Evolutionary conservation across 1,140 invertebrate species (phyloP).

Genomic region (Matsumurasca onukii): DNA sequence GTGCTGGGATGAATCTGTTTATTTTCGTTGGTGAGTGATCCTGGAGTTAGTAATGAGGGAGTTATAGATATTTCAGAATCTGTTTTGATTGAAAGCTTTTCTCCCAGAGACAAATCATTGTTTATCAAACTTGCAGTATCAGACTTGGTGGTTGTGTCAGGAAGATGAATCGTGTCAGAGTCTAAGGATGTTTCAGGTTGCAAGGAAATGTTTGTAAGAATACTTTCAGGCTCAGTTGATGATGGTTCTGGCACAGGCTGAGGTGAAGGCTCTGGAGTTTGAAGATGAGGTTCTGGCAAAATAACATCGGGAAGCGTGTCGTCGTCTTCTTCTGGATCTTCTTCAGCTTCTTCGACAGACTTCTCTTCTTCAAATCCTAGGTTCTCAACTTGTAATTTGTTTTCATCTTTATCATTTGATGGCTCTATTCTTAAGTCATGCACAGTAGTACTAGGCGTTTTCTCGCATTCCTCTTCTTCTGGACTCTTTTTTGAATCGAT

Average conservation of each 20-base stretch:
- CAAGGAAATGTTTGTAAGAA: background rate
- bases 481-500: no score
- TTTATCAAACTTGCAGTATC: conserved; percentile 5
- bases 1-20: no score
- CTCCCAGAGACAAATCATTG: conserved; percentile 8
- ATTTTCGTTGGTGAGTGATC: no score
- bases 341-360: background rate
- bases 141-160: conserved; percentile 11
- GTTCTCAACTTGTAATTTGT: no score
- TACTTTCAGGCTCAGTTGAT: background rate
- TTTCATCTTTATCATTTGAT: no score
- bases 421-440: no score
- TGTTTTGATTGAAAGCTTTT: conserved; percentile 5
- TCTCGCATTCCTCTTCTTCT: no score
- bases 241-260: conserved; percentile 16
- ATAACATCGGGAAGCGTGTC: background rate
- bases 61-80: background rate
- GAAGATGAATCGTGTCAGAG: conserved; percentile 16
- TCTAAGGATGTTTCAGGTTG: conserved; percentile 12
- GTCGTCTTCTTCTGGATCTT: background rate
- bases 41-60: background rate
- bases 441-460: no score
- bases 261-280: conserved; percentile 9
- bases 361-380: background rate
- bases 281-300: conserved; percentile 8